These are phyloP conservation scores for Aotus griseimembra DNA, from an alignment of 2,797 vertebrate species.

Conservation along the genomic window DNA sequence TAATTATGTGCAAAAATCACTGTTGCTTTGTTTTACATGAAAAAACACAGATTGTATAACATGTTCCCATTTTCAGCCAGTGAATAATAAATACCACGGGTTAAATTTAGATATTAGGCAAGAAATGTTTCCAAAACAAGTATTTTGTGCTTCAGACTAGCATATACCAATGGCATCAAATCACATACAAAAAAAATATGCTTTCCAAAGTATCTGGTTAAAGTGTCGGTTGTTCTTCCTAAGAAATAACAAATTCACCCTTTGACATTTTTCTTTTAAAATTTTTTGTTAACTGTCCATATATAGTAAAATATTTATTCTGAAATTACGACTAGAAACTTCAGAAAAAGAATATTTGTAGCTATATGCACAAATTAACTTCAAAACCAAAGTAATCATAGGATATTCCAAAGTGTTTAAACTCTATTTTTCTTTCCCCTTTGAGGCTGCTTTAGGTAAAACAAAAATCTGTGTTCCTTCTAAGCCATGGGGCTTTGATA, in stretches of 20 bases:
- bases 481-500: slow-evolving; percentile 13
- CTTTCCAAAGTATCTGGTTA: slow-evolving; percentile 29
- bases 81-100: background rate
- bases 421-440: background rate
- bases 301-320: slow-evolving; percentile 8
- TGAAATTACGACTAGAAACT: background rate
- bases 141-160: background rate
- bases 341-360: background rate
- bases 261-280: background rate
- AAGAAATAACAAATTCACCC: background rate
- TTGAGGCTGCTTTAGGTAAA: slow-evolving; percentile 59
- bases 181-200: background rate
- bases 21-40: background rate
- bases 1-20: background rate
- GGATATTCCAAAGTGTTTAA: background rate
- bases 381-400: background rate
- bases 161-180: background rate
- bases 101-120: background rate
- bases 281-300: background rate
- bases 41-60: background rate
- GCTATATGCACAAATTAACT: background rate
- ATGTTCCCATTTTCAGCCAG: background rate
- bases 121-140: background rate
- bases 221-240: background rate
- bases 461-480: slow-evolving; percentile 39